Conservation (phyloP, 2,113 vertebrate genomes). For the Willisornis vidua region DNA sequence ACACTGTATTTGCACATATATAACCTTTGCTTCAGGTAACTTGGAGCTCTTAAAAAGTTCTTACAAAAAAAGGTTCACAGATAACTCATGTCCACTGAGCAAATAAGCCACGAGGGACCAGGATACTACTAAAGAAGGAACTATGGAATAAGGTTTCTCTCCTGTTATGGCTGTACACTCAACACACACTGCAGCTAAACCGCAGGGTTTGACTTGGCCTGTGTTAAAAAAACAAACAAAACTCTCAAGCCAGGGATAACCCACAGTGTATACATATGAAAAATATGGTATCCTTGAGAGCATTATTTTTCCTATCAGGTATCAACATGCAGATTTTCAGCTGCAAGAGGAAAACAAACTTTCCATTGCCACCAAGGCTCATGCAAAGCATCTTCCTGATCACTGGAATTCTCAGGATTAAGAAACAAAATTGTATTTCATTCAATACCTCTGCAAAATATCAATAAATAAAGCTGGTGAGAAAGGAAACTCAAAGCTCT, state of each 20-base stretch:
- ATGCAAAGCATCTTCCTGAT: background rate
- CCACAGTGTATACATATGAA: background rate
- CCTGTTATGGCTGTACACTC: background rate
- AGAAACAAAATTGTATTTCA: background rate
- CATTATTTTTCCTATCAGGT: background rate
- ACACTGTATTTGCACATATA: background rate
- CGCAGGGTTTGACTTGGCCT: slow-evolving; percentile 29
- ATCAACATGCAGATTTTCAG: background rate
- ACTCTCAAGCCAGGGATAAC: slow-evolving; percentile 47
- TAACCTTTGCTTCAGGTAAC: slow-evolving; percentile 9
- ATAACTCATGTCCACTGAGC: background rate
- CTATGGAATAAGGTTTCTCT: background rate
- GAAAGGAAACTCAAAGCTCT: background rate
- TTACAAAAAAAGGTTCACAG: background rate
- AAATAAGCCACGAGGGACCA: background rate
- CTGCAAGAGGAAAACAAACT: background rate
- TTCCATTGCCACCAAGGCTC: background rate
- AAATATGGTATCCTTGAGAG: background rate
- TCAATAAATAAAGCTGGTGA: background rate
- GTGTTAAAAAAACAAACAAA: slow-evolving; percentile 19
- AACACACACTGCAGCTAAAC: background rate
- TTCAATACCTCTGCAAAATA: background rate
- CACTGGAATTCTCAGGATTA: background rate
- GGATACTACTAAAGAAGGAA: background rate
- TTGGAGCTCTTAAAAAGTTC: background rate